Conservation (phyloP, 2,113 vertebrate genomes). For the Sinosuthora webbiana region DNA sequence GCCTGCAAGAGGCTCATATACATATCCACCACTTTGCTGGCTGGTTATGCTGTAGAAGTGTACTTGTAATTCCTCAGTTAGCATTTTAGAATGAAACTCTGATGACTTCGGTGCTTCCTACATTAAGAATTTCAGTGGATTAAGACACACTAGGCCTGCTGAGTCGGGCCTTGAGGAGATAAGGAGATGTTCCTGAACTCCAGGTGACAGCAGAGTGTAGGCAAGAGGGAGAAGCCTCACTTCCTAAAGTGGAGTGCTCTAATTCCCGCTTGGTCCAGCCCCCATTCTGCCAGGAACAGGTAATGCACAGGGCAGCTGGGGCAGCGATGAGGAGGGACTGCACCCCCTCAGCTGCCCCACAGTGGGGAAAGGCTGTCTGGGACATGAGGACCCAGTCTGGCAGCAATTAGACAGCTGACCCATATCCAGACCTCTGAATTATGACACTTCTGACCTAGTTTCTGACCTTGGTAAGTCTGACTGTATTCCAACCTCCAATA, state of each 20-base stretch:
- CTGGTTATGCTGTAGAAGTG: neutral
- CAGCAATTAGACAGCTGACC: neutral
- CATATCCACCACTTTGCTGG: neutral
- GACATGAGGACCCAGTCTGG: neutral
- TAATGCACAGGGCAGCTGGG: neutral
- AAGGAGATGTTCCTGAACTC: neutral
- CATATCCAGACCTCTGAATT: neutral
- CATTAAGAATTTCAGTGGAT: neutral
- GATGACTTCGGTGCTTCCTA: constrained; percentile 11
- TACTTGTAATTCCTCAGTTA: neutral
- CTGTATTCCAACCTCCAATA: neutral
- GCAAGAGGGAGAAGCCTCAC: neutral
- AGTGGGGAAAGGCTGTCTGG: neutral
- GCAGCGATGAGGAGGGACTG: neutral
- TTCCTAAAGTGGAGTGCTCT: neutral
- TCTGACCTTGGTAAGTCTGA: neutral
- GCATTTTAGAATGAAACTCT: neutral
- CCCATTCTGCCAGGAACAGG: neutral
- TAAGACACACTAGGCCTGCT: neutral
- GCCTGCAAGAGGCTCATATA: neutral
- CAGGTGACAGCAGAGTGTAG: neutral
- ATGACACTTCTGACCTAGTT: neutral
- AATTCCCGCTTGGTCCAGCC: neutral
- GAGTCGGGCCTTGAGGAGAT: neutral
- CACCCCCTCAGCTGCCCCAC: fast-evolving